phyloP scores from a whole-genome alignment of 2,113 vertebrate genomes.

The Murina feae region DNA sequence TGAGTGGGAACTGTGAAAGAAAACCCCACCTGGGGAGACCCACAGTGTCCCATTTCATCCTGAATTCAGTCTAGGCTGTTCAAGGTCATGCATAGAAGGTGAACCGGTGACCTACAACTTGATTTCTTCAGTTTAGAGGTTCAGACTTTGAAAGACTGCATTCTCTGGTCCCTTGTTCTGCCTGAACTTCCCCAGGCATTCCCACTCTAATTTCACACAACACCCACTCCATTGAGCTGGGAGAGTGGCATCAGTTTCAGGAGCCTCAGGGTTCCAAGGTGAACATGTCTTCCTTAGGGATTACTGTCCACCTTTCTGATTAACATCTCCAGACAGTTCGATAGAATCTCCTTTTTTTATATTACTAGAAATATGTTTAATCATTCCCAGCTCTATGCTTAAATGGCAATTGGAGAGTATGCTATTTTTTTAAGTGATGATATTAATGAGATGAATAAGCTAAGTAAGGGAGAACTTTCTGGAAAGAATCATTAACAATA shows the following conservation, averaged over 20 bases:
- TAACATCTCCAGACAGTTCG: slow-evolving; percentile 22
- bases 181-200: background rate
- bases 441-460: background rate
- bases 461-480: background rate
- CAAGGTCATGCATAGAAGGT: slow-evolving; percentile 39
- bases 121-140: slow-evolving; percentile 31
- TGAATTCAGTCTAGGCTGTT: background rate
- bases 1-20: slow-evolving; percentile 12
- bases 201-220: background rate
- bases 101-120: slow-evolving; percentile 23
- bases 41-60: slow-evolving; percentile 30
- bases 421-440: background rate
- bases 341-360: background rate
- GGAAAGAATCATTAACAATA: slow-evolving; percentile 28
- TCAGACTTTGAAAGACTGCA: slow-evolving; percentile 31
- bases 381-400: background rate
- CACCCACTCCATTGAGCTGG: background rate
- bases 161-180: slow-evolving; percentile 11
- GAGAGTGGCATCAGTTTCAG: slow-evolving; percentile 13
- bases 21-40: background rate
- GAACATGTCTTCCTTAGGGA: background rate
- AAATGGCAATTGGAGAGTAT: background rate
- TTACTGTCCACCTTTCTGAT: slow-evolving; percentile 18
- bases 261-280: background rate
- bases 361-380: background rate